These are phyloP conservation scores for Drosophila emarginata DNA, from an alignment of 2,888 invertebrate genomes.

Conservation along the genomic window DNA sequence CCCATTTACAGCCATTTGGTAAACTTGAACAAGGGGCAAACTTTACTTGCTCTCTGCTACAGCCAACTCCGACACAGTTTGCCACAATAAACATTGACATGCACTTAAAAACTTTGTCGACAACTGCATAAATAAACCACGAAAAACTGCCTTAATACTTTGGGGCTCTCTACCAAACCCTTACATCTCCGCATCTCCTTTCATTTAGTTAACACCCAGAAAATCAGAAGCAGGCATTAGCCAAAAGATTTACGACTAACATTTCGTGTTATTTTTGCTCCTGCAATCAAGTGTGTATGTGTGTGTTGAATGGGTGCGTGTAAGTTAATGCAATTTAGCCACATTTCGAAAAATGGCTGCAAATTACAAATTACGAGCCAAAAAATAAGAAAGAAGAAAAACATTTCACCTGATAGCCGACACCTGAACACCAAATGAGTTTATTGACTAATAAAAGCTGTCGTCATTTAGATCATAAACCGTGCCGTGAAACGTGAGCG, in stretches of 20 bases:
- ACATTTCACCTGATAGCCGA: conserved; percentile 18
- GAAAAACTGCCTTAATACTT: conserved; percentile 10
- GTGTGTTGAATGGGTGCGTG: not conserved
- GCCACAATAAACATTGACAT: conserved; percentile 55
- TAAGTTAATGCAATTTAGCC: conserved; percentile 35
- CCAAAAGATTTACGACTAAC: conserved; percentile 35
- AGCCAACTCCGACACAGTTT: conserved; percentile 16
- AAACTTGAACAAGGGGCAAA: conserved; percentile 2
- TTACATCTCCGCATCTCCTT: conserved; percentile 1
- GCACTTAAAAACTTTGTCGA: conserved; percentile 56
- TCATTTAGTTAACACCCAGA: conserved; percentile 5
- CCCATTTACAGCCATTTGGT: not conserved
- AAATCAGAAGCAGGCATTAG: conserved; percentile 39
- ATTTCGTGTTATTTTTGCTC: conserved; percentile 3
- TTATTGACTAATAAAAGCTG: conserved; percentile 38
- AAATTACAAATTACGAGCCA: conserved; percentile 36
- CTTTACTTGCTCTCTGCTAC: not conserved
- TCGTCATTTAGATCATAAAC: conserved; percentile 27
- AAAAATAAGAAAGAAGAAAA: conserved; percentile 15
- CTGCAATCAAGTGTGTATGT: not conserved
- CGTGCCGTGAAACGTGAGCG: not conserved
- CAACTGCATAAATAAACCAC: conserved; percentile 39
- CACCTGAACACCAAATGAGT: conserved; percentile 39
- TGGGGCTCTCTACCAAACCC: not conserved
- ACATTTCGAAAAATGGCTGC: conserved; percentile 34